These are phyloP conservation scores for Zele albiditarsus DNA, from an alignment of 2,888 invertebrate species.

Conservation along the genomic window DNA sequence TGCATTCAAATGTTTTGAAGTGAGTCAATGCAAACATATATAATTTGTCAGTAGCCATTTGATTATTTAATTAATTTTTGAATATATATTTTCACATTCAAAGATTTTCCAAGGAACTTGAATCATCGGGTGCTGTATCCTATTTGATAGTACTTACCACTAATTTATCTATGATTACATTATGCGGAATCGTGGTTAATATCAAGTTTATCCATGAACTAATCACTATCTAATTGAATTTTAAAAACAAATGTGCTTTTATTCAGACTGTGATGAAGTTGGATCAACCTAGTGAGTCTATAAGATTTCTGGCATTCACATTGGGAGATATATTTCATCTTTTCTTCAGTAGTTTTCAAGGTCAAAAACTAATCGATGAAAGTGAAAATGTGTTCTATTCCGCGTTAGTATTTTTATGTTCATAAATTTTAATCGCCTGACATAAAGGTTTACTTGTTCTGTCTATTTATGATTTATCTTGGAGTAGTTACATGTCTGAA, in stretches of 20 bases:
- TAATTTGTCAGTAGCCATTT: no score
- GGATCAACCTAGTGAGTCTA: slow-evolving; percentile 36
- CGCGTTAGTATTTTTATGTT: slow-evolving; percentile 25
- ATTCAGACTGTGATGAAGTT: slow-evolving; percentile 43
- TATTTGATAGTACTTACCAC: slow-evolving; percentile 38
- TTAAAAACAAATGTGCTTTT: not conserved
- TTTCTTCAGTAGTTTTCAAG: slow-evolving; percentile 44
- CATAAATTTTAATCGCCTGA: slow-evolving; percentile 14
- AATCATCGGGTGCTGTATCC: slow-evolving; percentile 32
- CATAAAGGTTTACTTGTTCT: not conserved
- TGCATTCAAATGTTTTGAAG: slow-evolving; percentile 45
- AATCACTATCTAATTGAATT: not conserved
- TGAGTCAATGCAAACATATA: slow-evolving; percentile 2
- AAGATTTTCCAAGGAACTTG: slow-evolving; percentile 23
- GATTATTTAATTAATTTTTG: no score
- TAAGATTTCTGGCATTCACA: slow-evolving; percentile 38
- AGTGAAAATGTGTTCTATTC: slow-evolving; percentile 40
- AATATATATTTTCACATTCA: not conserved
- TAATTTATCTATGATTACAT: slow-evolving; percentile 41
- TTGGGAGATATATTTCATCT: slow-evolving; percentile 42
- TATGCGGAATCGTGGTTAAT: slow-evolving; percentile 48
- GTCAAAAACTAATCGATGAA: slow-evolving; percentile 46
- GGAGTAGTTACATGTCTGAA: slow-evolving; percentile 35
- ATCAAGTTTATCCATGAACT: not conserved
- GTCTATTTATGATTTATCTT: slow-evolving; percentile 24